Base-by-base conservation (phyloP, 2,113 vertebrate genomes). In the Chinchilla lanigera region DNA sequence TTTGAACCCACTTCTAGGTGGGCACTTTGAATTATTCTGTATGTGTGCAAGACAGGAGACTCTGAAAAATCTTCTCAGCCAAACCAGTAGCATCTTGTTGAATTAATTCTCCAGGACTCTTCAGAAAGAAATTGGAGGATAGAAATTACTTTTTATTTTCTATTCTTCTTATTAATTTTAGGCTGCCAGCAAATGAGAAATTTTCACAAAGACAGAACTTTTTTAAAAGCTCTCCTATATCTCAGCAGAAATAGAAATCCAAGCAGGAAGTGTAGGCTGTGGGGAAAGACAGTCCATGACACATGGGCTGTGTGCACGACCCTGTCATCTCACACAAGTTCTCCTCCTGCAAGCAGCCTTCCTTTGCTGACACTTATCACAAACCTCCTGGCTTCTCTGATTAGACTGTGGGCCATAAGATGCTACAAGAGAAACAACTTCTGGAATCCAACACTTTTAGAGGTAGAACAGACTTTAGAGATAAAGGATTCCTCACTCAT, bases 201-300 rank as follows among this genome's bases (percentile, higher is more conserved):
- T 1, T 87, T 96, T 90, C 22, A 67, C 30, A 6, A 3, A 14
- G 28, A 89, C 41, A 81, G 86, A 80, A 75, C 35, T 38, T 69
- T 90, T 84, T 56, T 0, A 24, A n/a, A 82, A 86, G 69, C 77
- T 78, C 28, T 22, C 60, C 12, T 38, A 4, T 65, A 38, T 50
- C 52, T 90, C 26, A 83, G 60, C 60, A 94, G 41, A 96, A 87
- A 67, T 83, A 86, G 41, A 96, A 91, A 78, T 65, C 19, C 47
- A 91, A 85, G 82, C 61, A 88, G 5, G 12, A 58, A 85, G 67
- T 1, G 41, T 30, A 75, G 8, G 38, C 47, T 93, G 10, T 26
- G 4, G 33, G 33, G 16, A 54, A 24, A 61, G 41, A 67, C 22
- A 10, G 22, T 12, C 41, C 24, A 14, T 26, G 12, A 44, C 30